Conservation (phyloP, 2,797 vertebrate species). For the Selene dorsalis region DNA sequence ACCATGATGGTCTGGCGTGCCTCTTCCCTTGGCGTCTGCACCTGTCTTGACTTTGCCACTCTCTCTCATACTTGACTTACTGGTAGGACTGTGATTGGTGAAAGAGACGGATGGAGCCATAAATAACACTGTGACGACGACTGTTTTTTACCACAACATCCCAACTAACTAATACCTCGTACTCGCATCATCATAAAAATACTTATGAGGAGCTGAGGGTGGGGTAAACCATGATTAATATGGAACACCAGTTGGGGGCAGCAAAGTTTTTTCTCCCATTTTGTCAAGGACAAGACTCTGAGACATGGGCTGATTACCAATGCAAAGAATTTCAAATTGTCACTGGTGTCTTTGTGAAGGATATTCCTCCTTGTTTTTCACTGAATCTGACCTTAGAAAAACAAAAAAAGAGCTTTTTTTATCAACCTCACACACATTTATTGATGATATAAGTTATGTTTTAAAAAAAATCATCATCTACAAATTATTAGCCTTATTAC, state of each 20-base stretch:
- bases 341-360: slow-evolving; percentile 27
- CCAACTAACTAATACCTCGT: neutral
- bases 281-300: slow-evolving; percentile 46
- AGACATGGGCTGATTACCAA: slow-evolving; percentile 49
- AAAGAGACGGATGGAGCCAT: slow-evolving; percentile 54
- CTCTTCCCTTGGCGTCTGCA: slow-evolving; percentile 85
- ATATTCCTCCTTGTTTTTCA: neutral
- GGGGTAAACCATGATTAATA: slow-evolving; percentile 23
- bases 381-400: neutral
- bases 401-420: slow-evolving; percentile 3
- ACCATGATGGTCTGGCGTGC: slow-evolving; percentile 86
- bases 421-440: neutral
- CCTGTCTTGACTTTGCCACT: slow-evolving; percentile 79
- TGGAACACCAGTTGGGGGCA: slow-evolving; percentile 61
- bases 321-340: slow-evolving; percentile 32
- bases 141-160: slow-evolving; percentile 12
- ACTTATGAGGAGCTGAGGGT: neutral
- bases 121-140: slow-evolving; percentile 4
- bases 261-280: slow-evolving; percentile 42
- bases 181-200: slow-evolving; percentile 8
- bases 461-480: neutral
- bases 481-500: neutral
- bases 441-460: neutral
- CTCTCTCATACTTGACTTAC: slow-evolving; percentile 83
- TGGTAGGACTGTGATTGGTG: slow-evolving; percentile 81